Conservation (phyloP, 2,113 vertebrate genomes). For the Podarcis cretensis region DNA sequence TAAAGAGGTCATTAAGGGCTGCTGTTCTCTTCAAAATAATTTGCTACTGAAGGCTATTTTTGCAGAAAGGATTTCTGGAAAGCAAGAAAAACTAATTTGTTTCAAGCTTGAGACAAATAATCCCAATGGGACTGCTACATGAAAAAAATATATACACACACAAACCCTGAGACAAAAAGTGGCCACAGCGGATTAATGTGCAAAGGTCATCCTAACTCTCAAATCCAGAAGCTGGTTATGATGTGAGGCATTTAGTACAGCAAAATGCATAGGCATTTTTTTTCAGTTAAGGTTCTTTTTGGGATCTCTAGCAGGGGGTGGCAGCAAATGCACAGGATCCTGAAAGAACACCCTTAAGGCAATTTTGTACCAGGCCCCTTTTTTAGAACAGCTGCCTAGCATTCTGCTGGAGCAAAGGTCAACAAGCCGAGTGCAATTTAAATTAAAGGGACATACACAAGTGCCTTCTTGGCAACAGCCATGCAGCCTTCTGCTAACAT, state of each 20-base stretch:
- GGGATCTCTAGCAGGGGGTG: not conserved
- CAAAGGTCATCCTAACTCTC: constrained; percentile 51
- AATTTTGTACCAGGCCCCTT: not conserved
- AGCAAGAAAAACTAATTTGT: constrained; percentile 70
- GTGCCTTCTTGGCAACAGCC: not conserved
- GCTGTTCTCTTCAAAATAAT: not conserved
- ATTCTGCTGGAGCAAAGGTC: constrained; percentile 13
- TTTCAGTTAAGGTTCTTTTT: not conserved
- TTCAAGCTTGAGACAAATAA: constrained; percentile 66
- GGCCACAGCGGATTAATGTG: constrained; percentile 51
- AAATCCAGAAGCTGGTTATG: constrained; percentile 51
- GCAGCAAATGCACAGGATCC: rapidly evolving
- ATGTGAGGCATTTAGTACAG: not conserved
- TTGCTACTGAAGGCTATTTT: constrained; percentile 50
- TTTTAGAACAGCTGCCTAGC: constrained; percentile 2
- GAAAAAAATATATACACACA: constrained; percentile 53
- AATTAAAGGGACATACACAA: not conserved
- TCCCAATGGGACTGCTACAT: constrained; percentile 51
- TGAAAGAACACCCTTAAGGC: not conserved
- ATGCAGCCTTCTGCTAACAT: not conserved
- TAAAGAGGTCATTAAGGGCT: constrained; percentile 36
- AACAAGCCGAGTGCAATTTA: not conserved
- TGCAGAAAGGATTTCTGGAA: constrained; percentile 57
- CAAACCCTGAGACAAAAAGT: constrained; percentile 60
- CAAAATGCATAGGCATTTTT: not conserved